These are phyloP conservation scores for Dicrurus megarhynchus DNA, from an alignment of 2,113 vertebrate genomes.

Conservation along the genomic window DNA sequence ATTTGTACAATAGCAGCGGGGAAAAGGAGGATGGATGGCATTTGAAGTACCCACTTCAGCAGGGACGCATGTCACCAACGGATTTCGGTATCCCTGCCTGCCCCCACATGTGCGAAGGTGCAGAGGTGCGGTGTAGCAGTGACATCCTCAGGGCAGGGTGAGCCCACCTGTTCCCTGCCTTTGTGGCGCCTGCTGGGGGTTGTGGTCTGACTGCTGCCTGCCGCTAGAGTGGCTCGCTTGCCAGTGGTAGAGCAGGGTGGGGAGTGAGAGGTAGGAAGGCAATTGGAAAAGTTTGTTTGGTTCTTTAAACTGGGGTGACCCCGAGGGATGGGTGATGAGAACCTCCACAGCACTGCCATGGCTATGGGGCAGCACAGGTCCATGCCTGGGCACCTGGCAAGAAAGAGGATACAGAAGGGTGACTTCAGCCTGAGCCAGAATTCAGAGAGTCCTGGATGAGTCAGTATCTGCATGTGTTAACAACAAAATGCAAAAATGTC, in stretches of 20 bases:
- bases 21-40: neutral
- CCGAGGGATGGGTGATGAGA: accelerated
- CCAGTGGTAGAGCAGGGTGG: neutral
- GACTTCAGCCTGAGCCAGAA: neutral
- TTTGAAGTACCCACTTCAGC: neutral
- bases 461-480: slow-evolving; percentile 7
- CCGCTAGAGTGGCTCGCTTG: accelerated
- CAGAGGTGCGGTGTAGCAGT: neutral
- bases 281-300: neutral
- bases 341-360: neutral
- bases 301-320: neutral
- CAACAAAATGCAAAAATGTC: slow-evolving; percentile 20
- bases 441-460: neutral
- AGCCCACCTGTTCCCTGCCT: neutral
- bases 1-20: neutral
- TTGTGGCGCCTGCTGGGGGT: neutral
- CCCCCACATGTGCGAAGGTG: accelerated
- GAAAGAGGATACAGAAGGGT: neutral
- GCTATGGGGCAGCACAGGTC: neutral
- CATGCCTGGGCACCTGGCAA: neutral
- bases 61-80: neutral
- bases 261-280: neutral
- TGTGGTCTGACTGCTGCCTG: neutral
- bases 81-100: neutral
- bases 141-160: neutral